Conservation (phyloP, 2,797 vertebrate genomes). For the Notolabrus celidotus region DNA sequence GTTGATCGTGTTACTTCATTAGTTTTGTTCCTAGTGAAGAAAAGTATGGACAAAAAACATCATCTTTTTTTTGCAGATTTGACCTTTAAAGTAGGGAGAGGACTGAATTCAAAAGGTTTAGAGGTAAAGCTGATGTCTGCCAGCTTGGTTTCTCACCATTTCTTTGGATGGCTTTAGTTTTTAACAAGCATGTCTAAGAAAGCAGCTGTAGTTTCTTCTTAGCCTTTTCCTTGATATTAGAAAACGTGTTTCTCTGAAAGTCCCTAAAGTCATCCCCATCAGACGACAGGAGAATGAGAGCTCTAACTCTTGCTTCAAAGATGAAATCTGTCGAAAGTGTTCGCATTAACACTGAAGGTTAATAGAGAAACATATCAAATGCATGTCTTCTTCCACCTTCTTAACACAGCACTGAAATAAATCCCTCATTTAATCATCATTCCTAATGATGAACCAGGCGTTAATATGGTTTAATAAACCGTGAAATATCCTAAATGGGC, state of each 20-base stretch:
- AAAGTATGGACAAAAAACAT: no score
- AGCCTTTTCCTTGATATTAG: not conserved
- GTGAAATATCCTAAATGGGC: not conserved
- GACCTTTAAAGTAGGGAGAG: no score
- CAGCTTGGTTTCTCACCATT: not conserved
- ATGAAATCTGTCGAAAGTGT: not conserved
- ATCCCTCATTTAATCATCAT: slow-evolving; percentile 10
- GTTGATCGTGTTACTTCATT: no score
- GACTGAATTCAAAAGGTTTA: not conserved
- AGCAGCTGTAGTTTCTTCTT: not conserved
- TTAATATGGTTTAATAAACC: slow-evolving; percentile 11
- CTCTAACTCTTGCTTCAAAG: not conserved
- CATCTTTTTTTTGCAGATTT: not conserved
- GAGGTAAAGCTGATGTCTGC: slow-evolving; percentile 6
- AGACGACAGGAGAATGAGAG: not conserved
- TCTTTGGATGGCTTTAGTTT: not conserved
- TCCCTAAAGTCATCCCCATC: no score
- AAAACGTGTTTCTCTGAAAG: not conserved
- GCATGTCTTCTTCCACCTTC: not conserved
- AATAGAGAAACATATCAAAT: slow-evolving; percentile 10
- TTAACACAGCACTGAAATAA: not conserved
- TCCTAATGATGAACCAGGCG: not conserved
- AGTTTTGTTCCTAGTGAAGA: no score
- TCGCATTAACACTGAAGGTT: slow-evolving; percentile 2
- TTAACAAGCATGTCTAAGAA: not conserved